Evolutionary conservation across 2,797 vertebrate species (phyloP), one percentile per base, ranked within the genome.

Genomic region (Esox lucius): DNA sequence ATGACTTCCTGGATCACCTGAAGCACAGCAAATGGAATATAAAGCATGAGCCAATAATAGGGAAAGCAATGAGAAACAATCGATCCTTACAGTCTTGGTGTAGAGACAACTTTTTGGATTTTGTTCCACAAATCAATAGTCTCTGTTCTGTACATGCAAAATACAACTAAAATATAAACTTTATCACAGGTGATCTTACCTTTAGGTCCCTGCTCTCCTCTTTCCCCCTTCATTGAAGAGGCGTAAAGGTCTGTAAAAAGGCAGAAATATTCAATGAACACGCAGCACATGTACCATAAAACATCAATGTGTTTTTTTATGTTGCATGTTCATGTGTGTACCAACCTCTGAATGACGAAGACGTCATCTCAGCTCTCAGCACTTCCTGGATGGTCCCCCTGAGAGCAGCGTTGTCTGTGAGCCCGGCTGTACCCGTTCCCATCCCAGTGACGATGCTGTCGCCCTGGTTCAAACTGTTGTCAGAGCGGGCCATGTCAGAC

Each of bases 121-220:
- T n/a, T n/a, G 19, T 59, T n/a, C 7, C 7, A 22, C n/a, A n/a
- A 59, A 7, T n/a, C 53, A 59, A n/a, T 59, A n/a, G 8, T 59
- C 19, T 22, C 19, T n/a, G 59, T 59, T 11, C 19, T 59, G 53
- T 59, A 22, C n/a, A n/a, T 11, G n/a, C 19, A n/a, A 59, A 59
- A 59, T 28, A 64, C 22, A 28, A 53, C 51, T 3, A 26, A 7
- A 31, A 28, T 65, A 16, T 28, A 15, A 56, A 68, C 0, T 31
- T 22, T 24, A 19, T 56, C 46, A 22, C 1, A 22, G 71, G 9
- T 35, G 26, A 39, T 73, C 68, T 88, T 91, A 98, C 97, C 98
- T 98, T 96, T 98, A 39, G 88, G 92, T 81, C 97, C 97, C 61
- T 95, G 93, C 39, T 91, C 79, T 74, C 94, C 95, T 86, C 83